Percentiles rank a stretch among this genome's conserved stretches.
Evolutionary conservation across 2,797 vertebrate genomes (phyloP).

Genomic region (Siniperca scherzeri): DNA sequence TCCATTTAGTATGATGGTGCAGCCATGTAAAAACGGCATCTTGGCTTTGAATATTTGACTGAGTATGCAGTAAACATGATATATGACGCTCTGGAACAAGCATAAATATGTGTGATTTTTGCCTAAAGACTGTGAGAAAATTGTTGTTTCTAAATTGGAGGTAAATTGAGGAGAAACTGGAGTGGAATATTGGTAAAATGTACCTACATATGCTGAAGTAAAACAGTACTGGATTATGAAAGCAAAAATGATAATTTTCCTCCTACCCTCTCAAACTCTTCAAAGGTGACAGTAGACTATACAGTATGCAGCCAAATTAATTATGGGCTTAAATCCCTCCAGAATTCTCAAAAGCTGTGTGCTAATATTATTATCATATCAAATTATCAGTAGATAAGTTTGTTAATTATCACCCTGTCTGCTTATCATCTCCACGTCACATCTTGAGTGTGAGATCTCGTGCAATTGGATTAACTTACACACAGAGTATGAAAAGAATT

Average conservation of each 20-base stretch:
- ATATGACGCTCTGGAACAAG: not conserved
- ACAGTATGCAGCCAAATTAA: constrained; percentile 54
- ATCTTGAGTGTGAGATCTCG: constrained; percentile 60
- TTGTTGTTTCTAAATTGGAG: constrained; percentile 1
- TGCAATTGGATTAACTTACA: constrained; percentile 49
- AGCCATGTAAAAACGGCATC: not conserved
- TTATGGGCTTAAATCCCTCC: constrained; percentile 53
- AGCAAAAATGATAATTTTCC: not conserved
- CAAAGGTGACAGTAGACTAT: constrained; percentile 35
- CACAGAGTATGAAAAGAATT: constrained; percentile 50
- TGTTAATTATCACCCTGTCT: constrained; percentile 76
- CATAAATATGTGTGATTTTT: not conserved
- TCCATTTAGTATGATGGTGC: not conserved
- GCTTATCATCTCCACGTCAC: constrained; percentile 52
- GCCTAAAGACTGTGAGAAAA: not conserved
- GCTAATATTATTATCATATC: constrained; percentile 67
- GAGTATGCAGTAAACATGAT: not conserved
- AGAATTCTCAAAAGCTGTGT: constrained; percentile 56
- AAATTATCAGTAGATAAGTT: constrained; percentile 70
- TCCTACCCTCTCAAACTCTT: constrained; percentile 21
- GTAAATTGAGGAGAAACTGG: not conserved
- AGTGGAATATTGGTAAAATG: not conserved
- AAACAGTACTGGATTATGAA: constrained; percentile 21
- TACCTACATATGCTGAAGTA: not conserved
- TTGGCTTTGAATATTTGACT: not conserved